phyloP scores from a whole-genome alignment of 2,888 invertebrate species.

The Caenorhabditis angaria region DNA sequence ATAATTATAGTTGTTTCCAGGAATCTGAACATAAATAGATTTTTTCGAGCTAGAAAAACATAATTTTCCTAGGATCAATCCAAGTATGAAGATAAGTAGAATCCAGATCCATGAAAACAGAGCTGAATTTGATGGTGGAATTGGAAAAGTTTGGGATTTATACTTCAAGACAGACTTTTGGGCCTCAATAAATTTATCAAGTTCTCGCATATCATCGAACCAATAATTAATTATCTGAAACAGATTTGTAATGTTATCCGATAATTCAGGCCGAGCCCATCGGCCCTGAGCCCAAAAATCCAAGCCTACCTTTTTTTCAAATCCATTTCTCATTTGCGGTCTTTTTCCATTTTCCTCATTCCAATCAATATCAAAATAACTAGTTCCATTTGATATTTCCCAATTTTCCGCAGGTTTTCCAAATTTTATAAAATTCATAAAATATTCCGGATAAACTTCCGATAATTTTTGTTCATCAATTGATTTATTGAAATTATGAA shows the following conservation, averaged over 20 bases:
- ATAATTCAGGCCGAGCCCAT: too few species aligned
- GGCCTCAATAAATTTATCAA: constrained; percentile 1
- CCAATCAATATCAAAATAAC: constrained; percentile 33
- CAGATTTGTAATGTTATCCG: neutral
- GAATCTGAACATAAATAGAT: constrained; percentile 29
- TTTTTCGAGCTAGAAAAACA: too few species aligned
- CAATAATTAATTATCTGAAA: constrained; percentile 29
- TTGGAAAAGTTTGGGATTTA: too few species aligned
- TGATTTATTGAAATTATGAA: constrained; percentile 47
- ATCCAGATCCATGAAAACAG: neutral
- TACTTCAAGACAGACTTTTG: too few species aligned
- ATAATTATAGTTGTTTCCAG: constrained; percentile 29
- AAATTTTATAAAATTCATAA: constrained; percentile 43
- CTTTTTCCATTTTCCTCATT: constrained; percentile 18
- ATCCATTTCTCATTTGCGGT: constrained; percentile 21
- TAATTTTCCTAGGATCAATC: constrained; percentile 9
- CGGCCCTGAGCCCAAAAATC: too few species aligned
- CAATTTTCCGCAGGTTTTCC: constrained; percentile 28
- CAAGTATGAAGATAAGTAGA: neutral
- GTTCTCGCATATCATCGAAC: constrained; percentile 20
- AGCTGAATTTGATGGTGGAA: too few species aligned
- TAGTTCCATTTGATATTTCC: neutral
- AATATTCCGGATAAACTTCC: constrained; percentile 35
- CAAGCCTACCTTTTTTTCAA: constrained; percentile 14
- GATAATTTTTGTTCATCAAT: constrained; percentile 48